Base-by-base conservation (phyloP, 92 coral and sea anemone species). In the Virgularia gustaviana region DNA sequence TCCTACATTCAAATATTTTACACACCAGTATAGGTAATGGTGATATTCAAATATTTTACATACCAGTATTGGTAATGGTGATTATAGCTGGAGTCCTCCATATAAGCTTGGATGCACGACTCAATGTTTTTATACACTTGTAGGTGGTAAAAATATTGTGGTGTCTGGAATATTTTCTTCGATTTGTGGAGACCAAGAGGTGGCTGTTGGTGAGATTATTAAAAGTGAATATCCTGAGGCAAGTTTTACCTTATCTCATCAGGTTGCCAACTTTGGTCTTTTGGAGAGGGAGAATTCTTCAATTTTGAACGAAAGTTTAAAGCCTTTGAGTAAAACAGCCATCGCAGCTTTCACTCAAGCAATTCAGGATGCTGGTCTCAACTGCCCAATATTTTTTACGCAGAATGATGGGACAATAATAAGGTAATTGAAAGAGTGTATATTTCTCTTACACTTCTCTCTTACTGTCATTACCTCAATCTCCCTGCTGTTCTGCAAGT, bases 331-430 rank as follows among this genome's bases (percentile, higher is more conserved):
- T 77, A 51, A 62, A 16, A 85, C 58, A 65, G 85, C 90, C 32
- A 87, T 92, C 47, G 36, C 32, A 12, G 90, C 92, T 9, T 89
- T 92, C 81, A 57, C 76, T 11, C 41, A 75, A 28, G 96, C 98
- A 24, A 55, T 87, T 35, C 45, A 72, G 36, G 76, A 63, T 19
- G 78, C 44, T 30, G 94, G 96, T n/a, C 76, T 86, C 19, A 79
- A 30, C 10, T 87, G 98, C 55, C 92, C 98, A 19, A 81, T 89
- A 36, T 91, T 83, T 62, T 76, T 91, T 43, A 92, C 98, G 16
- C 98, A 89, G 79, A 92, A 92, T 82, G 98, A 92, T 85, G 98
- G 98, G 1, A 92, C 98, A 22, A 74, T 92, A 56, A 82, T 85
- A 61, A 89, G 96, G 97, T 88, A 47, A 18, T 36, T 11, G 22